Base-by-base conservation (phyloP, 2,888 invertebrate genomes). In the Corythucha ciliata region DNA sequence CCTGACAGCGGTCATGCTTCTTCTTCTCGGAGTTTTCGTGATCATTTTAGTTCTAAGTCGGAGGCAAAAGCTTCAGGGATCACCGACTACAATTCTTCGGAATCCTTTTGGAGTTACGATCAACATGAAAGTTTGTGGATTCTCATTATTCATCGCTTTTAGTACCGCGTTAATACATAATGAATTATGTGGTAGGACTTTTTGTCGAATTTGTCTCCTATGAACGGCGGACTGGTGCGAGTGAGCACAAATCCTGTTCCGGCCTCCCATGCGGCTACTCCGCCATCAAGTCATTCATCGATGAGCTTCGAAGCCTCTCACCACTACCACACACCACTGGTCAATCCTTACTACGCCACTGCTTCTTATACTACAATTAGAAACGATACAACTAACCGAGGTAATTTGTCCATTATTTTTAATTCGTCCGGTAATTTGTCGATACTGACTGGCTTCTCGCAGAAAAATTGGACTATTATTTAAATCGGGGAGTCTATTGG, bases 71-170 rank as follows among this genome's bases (percentile, higher is more conserved):
- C 66, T 74, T 34, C 77, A 78, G 61, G 76, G 75, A 39, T 77
- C 77, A 4, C 76, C 76, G 3, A 63, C 66, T 1, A 74, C 76
- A n/a, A 69, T 77, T 44, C 66, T 77, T 34, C 71, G 76, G 59
- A 77, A 78, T 66, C 77, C 77, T 45, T 77, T 78, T 59, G 74
- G 76, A 49, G 77, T 80, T 49, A 75, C 77, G 54, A 76, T 81
- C 56, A 80, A 80, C 66, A 78, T 80, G 75, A 80, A 80, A 72
- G 79, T 21, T 41, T 36, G 7, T 14, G 7, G 36, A 7, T 36
- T 8, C 8, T 7, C 14, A 12, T 10, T 12, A n/a, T 10, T 14
- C 36, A 12, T 12, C 7, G 16, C 10, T 8, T 36, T 36, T n/a
- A 36, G 7, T 7, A 20, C 37, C 24, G 36, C 26, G 24, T 21